Evolutionary conservation across 2,888 invertebrate species (phyloP).

Genomic region (Andrena dorsata): DNA sequence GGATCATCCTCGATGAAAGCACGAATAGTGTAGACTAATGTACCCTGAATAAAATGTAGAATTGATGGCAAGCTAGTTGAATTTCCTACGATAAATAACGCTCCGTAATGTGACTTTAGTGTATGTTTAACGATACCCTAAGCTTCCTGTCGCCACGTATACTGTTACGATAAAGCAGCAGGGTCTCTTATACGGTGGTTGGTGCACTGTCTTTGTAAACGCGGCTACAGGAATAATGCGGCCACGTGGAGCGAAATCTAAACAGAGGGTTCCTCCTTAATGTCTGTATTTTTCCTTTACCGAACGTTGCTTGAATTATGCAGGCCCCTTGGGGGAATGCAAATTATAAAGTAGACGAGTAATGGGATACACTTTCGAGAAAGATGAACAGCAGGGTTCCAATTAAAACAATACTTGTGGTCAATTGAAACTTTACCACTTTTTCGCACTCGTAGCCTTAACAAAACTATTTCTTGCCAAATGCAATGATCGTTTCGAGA

Average conservation of each 20-base stretch:
- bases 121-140: not conserved
- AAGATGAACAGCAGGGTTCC: not conserved
- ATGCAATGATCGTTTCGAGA: no score
- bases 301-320: slow-evolving; percentile 18
- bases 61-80: not conserved
- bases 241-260: slow-evolving; percentile 15
- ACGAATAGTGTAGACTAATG: not conserved
- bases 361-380: not conserved
- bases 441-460: no score
- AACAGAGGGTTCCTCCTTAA: not conserved
- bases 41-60: not conserved
- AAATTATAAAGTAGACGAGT: not conserved
- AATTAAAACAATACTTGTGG: no score
- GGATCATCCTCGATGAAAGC: not conserved
- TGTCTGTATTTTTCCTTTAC: not conserved
- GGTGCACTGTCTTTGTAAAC: slow-evolving; percentile 1
- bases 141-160: not conserved
- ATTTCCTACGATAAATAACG: slow-evolving; percentile 8
- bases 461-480: no score
- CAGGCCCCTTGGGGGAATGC: not conserved
- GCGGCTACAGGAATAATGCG: slow-evolving; percentile 18
- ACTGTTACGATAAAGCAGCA: not conserved
- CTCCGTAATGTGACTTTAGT: not conserved
- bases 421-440: no score
- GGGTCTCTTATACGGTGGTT: not conserved